Base-by-base conservation (phyloP, 2,113 vertebrate species). In the Colossoma macropomum region DNA sequence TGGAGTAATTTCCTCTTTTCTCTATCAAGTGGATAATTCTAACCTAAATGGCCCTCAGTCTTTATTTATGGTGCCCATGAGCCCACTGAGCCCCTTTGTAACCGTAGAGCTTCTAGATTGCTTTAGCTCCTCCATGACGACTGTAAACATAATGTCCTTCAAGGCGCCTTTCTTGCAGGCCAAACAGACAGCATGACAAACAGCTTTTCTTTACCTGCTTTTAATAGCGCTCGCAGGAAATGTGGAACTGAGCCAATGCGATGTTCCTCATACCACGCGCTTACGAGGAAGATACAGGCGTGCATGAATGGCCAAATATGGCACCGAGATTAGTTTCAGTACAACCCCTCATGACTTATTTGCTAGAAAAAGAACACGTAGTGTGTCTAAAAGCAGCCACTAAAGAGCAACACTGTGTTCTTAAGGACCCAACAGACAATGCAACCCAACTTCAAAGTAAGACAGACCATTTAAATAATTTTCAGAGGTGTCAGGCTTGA, bases 241-340 rank as follows among this genome's bases (percentile, higher is more conserved):
- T 80, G 32, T 62, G 28, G 21, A 59, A 0, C 19, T 23, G 27
- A 15, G 72, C 38, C 45, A 66, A 3, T 28, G 56, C 27, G 74
- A 88, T 76, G 56, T 69, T 77, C 86, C 66, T 82, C 88, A 92
- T 90, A 88, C 63, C 88, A 92, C 69, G 63, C 79, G 86, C 92
- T 87, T 92, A 93, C 88, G 92, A 92, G 90, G 91, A 90, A 38
- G 86, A 74, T 19, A 48, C 72, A 81, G 63, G 85, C 69, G 74
- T 45, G 17, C 23, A 76, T 62, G 48, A 32, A n/a, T 13, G 45
- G 12, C 56, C 27, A 2, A 72, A 73, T 48, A 80, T 73, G 69
- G 54, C 1, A 27, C 25, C 28, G 25, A 73, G 41, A 15, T 56
- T 62, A 52, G 15, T 52, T 27, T 73, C 70, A n/a, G 11, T n/a